phyloP scores from a whole-genome alignment of 2,113 vertebrate genomes.

The Gobio gobio region DNA sequence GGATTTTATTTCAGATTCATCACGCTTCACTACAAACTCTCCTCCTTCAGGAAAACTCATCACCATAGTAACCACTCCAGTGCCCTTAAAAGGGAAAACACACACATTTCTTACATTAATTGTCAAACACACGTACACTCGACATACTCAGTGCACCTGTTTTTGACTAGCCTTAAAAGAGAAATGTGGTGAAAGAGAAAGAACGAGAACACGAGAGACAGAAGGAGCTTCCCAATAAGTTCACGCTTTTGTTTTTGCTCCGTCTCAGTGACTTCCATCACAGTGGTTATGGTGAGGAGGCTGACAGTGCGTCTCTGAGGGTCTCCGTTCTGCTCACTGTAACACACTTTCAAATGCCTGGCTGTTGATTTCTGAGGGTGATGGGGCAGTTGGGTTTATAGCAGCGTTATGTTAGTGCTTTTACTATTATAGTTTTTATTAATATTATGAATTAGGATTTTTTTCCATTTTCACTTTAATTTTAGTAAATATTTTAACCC shows the following conservation, averaged over 20 bases:
- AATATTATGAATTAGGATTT: neutral
- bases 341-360: neutral
- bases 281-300: constrained; percentile 12
- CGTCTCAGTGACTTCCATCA: constrained; percentile 19
- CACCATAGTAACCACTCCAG: constrained; percentile 20
- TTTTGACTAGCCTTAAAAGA: neutral
- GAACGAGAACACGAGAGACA: neutral
- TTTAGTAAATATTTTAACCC: neutral
- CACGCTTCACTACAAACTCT: neutral
- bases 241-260: neutral
- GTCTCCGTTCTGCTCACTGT: neutral
- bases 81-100: neutral
- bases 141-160: constrained; percentile 10
- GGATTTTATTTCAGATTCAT: neutral
- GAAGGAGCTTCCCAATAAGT: neutral
- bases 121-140: neutral
- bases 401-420: neutral
- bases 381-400: neutral
- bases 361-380: neutral
- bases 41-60: neutral
- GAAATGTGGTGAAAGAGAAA: neutral
- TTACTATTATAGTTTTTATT: neutral
- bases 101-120: neutral
- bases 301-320: constrained; percentile 37
- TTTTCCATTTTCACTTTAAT: neutral